A percentile compares a stretch with the other conserved stretches of the same genome.
Conservation (phyloP, 2,888 invertebrate species). For the Ophion obscuratus region DNA sequence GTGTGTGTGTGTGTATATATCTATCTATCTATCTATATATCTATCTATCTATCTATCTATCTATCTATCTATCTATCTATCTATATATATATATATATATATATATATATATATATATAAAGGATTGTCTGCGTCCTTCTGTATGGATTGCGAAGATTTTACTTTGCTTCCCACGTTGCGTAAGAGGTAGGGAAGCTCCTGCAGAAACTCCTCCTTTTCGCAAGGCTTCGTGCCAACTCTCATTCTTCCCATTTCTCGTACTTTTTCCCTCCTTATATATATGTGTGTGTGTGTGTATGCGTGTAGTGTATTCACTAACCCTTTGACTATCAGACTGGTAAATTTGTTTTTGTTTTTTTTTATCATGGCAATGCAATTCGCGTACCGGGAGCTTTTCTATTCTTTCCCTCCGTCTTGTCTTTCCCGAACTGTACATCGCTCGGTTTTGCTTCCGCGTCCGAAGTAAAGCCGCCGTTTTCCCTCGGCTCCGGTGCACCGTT, state of each 20-base stretch:
- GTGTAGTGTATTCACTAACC: not conserved
- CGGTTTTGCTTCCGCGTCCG: slow-evolving; percentile 66
- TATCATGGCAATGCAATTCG: slow-evolving; percentile 54
- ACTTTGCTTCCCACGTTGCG: slow-evolving; percentile 64
- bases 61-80: too few species aligned
- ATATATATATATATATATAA: too few species aligned
- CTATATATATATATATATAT: too few species aligned
- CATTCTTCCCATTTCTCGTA: slow-evolving; percentile 38
- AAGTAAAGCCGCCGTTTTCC: slow-evolving; percentile 64
- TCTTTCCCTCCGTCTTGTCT: not conserved
- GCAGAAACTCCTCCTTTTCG: slow-evolving; percentile 47
- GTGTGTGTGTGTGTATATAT: too few species aligned
- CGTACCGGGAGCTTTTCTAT: slow-evolving; percentile 40
- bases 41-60: too few species aligned
- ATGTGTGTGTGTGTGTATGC: slow-evolving; percentile 1
- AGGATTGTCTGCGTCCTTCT: slow-evolving; percentile 25
- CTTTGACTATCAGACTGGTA: too few species aligned
- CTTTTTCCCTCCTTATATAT: too few species aligned
- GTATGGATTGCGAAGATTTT: slow-evolving; percentile 57
- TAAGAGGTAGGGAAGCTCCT: slow-evolving; percentile 40
- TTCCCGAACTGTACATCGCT: slow-evolving; percentile 1
- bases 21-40: too few species aligned
- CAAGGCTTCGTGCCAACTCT: slow-evolving; percentile 62
- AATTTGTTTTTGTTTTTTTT: slow-evolving; percentile 2
- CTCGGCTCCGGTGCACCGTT: slow-evolving; percentile 44